Evolutionary conservation across 1,140 invertebrate genomes (phyloP).

Genomic region (Melitaea cinxia): DNA sequence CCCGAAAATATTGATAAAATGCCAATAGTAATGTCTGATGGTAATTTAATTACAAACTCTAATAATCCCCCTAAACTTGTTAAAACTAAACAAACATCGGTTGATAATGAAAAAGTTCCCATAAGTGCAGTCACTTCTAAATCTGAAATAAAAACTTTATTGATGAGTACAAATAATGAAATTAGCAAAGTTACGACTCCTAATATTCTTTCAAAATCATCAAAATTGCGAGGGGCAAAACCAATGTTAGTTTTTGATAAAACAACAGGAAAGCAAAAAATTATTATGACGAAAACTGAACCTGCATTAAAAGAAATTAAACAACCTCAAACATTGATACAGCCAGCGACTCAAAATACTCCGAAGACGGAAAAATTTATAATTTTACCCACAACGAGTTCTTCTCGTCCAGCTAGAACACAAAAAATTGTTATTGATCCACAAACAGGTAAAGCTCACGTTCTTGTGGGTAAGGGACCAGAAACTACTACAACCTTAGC

Average conservation of each 20-base stretch:
- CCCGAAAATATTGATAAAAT: constrained; percentile 84
- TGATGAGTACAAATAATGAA: constrained; percentile 61
- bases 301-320: constrained; percentile 62
- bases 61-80: constrained; percentile 56
- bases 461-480: constrained; percentile 59
- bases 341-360: constrained; percentile 57
- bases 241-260: constrained; percentile 77
- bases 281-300: constrained; percentile 70
- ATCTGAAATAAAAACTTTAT: constrained; percentile 64
- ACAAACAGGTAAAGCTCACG: constrained; percentile 73
- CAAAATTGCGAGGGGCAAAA: constrained; percentile 71
- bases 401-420: constrained; percentile 57
- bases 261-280: constrained; percentile 74
- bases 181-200: constrained; percentile 69
- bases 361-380: constrained; percentile 83
- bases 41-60: constrained; percentile 70
- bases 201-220: constrained; percentile 79
- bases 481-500: constrained; percentile 40
- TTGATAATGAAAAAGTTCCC: constrained; percentile 59
- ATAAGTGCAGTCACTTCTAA: constrained; percentile 53
- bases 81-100: constrained; percentile 57
- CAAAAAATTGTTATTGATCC: constrained; percentile 79
- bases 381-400: constrained; percentile 81
- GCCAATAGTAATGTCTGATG: constrained; percentile 85
- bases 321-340: constrained; percentile 50